Conservation (phyloP, 2,113 vertebrate genomes). For the Trichechus manatus region DNA sequence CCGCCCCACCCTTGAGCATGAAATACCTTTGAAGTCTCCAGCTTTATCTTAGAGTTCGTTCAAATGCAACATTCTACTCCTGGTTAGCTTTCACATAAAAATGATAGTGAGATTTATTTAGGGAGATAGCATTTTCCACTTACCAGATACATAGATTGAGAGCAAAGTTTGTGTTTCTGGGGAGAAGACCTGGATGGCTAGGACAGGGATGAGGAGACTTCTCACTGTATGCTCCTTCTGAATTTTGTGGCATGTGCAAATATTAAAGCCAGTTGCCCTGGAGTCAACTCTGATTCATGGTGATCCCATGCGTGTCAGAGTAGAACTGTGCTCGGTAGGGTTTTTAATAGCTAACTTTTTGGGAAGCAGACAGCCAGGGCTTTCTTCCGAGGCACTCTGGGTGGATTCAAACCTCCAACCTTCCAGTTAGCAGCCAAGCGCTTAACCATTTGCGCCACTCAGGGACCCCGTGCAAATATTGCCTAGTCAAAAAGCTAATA, state of each 20-base stretch:
- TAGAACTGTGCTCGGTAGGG: too few species aligned
- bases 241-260: slow-evolving; percentile 19
- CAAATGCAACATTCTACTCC: background rate
- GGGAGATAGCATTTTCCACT: background rate
- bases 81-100: background rate
- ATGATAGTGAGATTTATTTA: background rate
- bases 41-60: slow-evolving; percentile 38
- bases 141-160: background rate
- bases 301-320: background rate
- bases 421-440: background rate
- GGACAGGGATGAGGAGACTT: background rate
- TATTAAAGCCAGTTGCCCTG: background rate
- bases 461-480: slow-evolving; percentile 9
- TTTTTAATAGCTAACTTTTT: too few species aligned
- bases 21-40: slow-evolving; percentile 21
- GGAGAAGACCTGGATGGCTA: background rate
- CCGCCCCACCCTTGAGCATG: background rate
- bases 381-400: background rate
- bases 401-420: background rate
- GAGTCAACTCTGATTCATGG: background rate
- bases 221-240: background rate
- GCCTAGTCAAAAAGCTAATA: background rate
- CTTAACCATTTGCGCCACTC: background rate
- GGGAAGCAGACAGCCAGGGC: too few species aligned
- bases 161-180: slow-evolving; percentile 8